phyloP scores from a whole-genome alignment of 2,113 vertebrate species.

The Alexandromys fortis region DNA sequence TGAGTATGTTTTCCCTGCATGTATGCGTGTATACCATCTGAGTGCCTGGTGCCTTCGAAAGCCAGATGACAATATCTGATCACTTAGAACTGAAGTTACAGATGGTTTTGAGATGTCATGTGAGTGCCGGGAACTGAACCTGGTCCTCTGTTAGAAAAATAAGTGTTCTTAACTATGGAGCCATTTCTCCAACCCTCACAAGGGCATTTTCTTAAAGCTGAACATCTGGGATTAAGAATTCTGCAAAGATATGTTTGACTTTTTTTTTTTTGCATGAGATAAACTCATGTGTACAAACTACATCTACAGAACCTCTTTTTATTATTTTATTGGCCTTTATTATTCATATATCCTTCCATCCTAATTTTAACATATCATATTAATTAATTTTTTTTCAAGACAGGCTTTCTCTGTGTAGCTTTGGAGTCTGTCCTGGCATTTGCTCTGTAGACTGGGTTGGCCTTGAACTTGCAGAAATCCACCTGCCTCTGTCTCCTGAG shows the following conservation, averaged over 20 bases:
- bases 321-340: not conserved
- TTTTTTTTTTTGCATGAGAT: not conserved
- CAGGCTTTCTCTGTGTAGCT: too few species aligned
- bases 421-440: too few species aligned
- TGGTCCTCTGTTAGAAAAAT: not conserved
- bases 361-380: not conserved
- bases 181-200: not conserved
- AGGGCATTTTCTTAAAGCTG: slow-evolving; percentile 32
- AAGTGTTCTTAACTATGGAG: not conserved
- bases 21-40: not conserved
- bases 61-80: not conserved
- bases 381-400: not conserved
- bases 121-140: not conserved
- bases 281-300: not conserved
- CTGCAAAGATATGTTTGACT: not conserved
- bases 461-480: too few species aligned
- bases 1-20: not conserved
- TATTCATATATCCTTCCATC: not conserved
- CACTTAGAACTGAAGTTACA: not conserved
- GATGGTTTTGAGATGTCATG: not conserved
- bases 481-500: too few species aligned
- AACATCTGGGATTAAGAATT: slow-evolving; percentile 9
- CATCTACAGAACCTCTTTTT: not conserved
- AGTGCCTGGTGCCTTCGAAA: not conserved
- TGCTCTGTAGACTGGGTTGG: too few species aligned